Percentiles rank a stretch among this genome's conserved stretches.
phyloP scores from a whole-genome alignment of 1,140 invertebrate species.

The Trachelipus rathkii region DNA sequence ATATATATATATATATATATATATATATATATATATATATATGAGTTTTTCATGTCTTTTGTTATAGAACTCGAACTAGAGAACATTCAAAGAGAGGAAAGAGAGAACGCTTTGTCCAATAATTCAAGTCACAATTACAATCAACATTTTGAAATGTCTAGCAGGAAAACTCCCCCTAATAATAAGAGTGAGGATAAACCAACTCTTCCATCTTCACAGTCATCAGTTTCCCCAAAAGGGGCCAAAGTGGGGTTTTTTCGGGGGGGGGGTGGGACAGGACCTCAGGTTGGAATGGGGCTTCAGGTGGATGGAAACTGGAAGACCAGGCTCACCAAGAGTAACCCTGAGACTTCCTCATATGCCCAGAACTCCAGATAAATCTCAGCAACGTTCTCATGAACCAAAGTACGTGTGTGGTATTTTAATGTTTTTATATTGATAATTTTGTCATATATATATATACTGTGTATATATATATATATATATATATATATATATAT shows the following conservation, averaged over 20 bases:
- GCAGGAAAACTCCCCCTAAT: conserved; percentile 35
- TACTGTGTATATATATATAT: too few species aligned
- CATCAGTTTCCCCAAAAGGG: background rate
- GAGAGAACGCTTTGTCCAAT: too few species aligned
- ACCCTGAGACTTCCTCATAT: conserved; percentile 59
- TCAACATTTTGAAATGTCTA: conserved; percentile 22
- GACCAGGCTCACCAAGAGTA: conserved; percentile 57
- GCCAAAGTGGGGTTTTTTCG: too few species aligned
- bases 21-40: too few species aligned
- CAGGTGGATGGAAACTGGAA: conserved; percentile 50
- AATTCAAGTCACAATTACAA: background rate
- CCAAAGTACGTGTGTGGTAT: too few species aligned
- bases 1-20: too few species aligned
- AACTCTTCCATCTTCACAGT: background rate
- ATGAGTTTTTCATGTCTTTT: too few species aligned
- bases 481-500: too few species aligned
- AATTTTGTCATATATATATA: too few species aligned
- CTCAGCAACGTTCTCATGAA: conserved; percentile 29
- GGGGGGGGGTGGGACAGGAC: conserved; percentile 10
- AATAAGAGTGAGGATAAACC: conserved; percentile 38
- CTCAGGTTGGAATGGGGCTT: conserved; percentile 19
- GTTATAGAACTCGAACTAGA: too few species aligned
- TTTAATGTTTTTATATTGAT: too few species aligned
- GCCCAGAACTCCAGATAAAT: conserved; percentile 50
- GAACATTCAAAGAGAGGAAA: too few species aligned